A percentile compares a stretch with the other conserved stretches of the same genome.
These are phyloP conservation scores for Drosophila birchii DNA, from an alignment of 2,888 invertebrate genomes.

Conservation along the genomic window DNA sequence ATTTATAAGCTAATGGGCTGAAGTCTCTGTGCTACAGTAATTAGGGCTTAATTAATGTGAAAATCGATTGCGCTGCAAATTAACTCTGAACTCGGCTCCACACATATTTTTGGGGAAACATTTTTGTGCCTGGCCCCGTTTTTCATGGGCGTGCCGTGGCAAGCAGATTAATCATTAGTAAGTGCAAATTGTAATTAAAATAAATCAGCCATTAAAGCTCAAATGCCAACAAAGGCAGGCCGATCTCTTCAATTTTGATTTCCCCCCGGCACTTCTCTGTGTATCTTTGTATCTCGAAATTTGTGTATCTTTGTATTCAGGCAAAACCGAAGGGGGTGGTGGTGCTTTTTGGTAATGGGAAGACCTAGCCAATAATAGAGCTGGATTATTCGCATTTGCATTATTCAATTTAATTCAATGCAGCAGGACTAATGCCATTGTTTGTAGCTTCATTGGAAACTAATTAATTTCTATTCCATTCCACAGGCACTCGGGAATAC, in stretches of 20 bases:
- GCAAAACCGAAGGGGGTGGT: neutral
- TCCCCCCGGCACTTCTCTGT: slow-evolving; percentile 11
- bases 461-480: neutral
- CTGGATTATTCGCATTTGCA: slow-evolving; percentile 11
- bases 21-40: slow-evolving; percentile 46
- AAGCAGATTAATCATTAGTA: slow-evolving; percentile 55
- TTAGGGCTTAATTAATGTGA: slow-evolving; percentile 74
- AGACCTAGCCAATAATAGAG: slow-evolving; percentile 1
- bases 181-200: slow-evolving; percentile 56
- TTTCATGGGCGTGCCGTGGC: slow-evolving; percentile 35
- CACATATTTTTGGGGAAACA: slow-evolving; percentile 20
- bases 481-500: neutral
- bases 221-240: slow-evolving; percentile 32
- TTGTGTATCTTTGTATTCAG: slow-evolving; percentile 1
- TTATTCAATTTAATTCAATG: slow-evolving; percentile 18
- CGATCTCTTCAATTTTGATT: slow-evolving; percentile 30
- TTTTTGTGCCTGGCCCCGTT: slow-evolving; percentile 20
- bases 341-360: slow-evolving; percentile 3
- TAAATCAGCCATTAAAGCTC: slow-evolving; percentile 47
- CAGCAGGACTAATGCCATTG: slow-evolving; percentile 16
- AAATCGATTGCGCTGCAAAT: slow-evolving; percentile 66
- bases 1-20: slow-evolving; percentile 24
- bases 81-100: slow-evolving; percentile 55
- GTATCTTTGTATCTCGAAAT: slow-evolving; percentile 10
- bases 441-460: neutral